Base-by-base conservation (phyloP, 1,140 invertebrate genomes). In the Euura lappo region DNA sequence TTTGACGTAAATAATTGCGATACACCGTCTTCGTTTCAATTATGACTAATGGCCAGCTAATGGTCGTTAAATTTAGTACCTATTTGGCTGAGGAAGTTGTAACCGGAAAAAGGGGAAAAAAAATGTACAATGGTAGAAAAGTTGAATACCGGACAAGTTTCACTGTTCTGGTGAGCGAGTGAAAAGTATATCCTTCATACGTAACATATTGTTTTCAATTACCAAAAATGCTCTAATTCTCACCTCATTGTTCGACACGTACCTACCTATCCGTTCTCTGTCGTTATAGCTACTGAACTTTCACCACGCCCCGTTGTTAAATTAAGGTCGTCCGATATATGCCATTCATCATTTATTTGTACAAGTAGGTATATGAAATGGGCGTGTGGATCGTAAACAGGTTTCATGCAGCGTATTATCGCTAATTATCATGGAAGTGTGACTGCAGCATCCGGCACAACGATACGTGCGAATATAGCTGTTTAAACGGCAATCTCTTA, bases 191-290 rank as follows among this genome's bases (percentile, higher is more conserved):
- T 28, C 28, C 28, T 28, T 28, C 28, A 28, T 28, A 28, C 28
- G 51, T n/a, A 60, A 60, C 51, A 6, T 60, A n/a, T 60, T 60
- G 13, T 60, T 60, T 60, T 60, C 13, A 60, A 60, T 60, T 60
- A 60, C 51, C 51, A 60, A 60, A 60, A 60, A 60, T 60, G 51
- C 51, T 60, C 51, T 11, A n/a, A 60, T 60, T 60, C 51, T n/a
- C 51, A n/a, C 51, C 51, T 60, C 51, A 60, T 6, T 60, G 51
- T 60, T 60, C 51, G 51, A 6, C 51, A 6, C 8, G 51, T 28
- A 28, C 28, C 28, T 28, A 28, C 28, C 3, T 60, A 11, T 60
- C 51, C 13, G 51, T n/a, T 11, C 3, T n/a, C 51, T 3, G 13
- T 8, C 51, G 13, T 28, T n/a, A 60, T n/a, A 6, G 51, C 10